Base-by-base conservation (phyloP, 2,888 invertebrate species). In the Pyrrhia umbra region DNA sequence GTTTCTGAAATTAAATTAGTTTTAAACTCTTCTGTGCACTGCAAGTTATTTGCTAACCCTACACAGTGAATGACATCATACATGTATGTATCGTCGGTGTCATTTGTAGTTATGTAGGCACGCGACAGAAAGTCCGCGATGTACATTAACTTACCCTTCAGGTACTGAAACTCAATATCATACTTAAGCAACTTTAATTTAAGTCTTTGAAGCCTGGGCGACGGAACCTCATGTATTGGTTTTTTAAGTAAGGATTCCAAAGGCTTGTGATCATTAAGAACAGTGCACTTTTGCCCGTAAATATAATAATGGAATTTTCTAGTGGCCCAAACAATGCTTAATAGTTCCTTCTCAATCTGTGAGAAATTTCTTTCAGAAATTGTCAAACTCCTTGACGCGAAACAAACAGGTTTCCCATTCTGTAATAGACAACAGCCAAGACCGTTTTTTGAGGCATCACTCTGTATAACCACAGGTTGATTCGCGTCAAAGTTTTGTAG, bases 301-400 rank as follows among this genome's bases (percentile, higher is more conserved):
- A 64, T 58, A 23, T 15, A 56, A 43, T 45, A 45, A 1, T 34
- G 54, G 9, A 46, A 37, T 67, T 85, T 85, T 58, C 80, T 68
- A 40, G 78, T 80, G 4, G 85, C 83, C 68, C 83, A 85, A 4
- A 80, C 79, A 10, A 86, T 82, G 23, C 86, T 86, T 46, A 89
- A 68, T 2, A 85, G 58, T 68, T 90, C 86, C 64, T 89, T 89
- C 74, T 90, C 88, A 6, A 91, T 88, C 76, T 91, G 88, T 4
- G 86, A 77, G 6, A 64, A 64, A 13, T 34, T 52, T 30, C 9
- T 2, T 2, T 59, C 65, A 9, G 65, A 2, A 1, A 6, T 8
- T 40, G 64, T 72, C 9, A 77, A 21, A 47, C 66, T 64, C 21
- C 73, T 16, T 6, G 73, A 68, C 18, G 57, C 58, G 61, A 37